Evolutionary conservation across 2,888 invertebrate genomes (phyloP).

Genomic region (Callyntrura guangdongensis): DNA sequence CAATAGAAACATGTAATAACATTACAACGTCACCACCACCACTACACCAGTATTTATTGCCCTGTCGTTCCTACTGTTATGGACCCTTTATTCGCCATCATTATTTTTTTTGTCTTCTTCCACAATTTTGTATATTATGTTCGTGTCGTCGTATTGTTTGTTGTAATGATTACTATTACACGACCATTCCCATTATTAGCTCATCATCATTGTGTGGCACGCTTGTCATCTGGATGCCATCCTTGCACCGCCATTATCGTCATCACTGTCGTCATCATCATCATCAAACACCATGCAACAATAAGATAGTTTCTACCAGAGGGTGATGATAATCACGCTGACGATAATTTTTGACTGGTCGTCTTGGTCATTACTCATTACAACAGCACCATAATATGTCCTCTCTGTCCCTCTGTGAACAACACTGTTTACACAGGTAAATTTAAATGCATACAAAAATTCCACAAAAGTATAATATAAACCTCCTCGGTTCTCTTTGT

Average conservation of each 20-base stretch:
- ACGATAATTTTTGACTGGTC: conserved; percentile 14
- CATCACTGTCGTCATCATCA: conserved; percentile 9
- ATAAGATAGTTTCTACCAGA: conserved; percentile 10
- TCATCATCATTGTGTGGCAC: conserved; percentile 55
- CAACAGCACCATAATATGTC: neutral
- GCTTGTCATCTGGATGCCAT: conserved; percentile 46
- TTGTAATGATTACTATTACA: conserved; percentile 52
- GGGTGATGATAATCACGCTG: neutral
- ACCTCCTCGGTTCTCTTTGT: neutral
- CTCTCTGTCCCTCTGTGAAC: too few relatives aligned
- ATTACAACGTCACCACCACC: neutral
- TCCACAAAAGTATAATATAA: neutral
- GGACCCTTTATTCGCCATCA: conserved; percentile 21
- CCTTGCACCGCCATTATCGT: neutral
- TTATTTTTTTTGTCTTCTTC: neutral
- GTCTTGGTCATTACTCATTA: neutral
- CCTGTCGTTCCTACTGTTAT: neutral
- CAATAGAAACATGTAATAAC: too few relatives aligned
- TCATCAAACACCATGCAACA: conserved; percentile 17
- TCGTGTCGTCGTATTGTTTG: conserved; percentile 23
- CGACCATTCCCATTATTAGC: conserved; percentile 56
- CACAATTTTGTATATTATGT: neutral
- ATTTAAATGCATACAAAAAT: neutral
- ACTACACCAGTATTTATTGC: neutral
- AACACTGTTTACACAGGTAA: too few relatives aligned